Conservation (phyloP, 2,113 vertebrate genomes). For the Anoura caudifer region DNA sequence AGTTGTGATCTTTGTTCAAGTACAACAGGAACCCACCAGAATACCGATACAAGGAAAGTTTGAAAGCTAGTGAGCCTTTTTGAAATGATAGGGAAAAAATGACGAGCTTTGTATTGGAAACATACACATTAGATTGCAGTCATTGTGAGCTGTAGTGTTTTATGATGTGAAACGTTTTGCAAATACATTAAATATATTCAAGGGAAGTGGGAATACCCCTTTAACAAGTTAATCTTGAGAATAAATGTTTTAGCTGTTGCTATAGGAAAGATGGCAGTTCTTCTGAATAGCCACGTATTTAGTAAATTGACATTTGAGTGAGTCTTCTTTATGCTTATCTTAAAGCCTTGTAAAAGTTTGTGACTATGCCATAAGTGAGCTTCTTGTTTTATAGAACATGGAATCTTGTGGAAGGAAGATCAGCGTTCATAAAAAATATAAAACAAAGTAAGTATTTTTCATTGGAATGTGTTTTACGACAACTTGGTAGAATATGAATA, state of each 20-base stretch:
- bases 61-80: not conserved
- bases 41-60: not conserved
- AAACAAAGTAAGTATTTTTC: constrained; percentile 91
- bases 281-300: not conserved
- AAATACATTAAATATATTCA: not conserved
- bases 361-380: not conserved
- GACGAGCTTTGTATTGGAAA: not conserved
- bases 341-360: not conserved
- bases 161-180: not conserved
- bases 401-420: constrained; percentile 95
- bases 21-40: not conserved
- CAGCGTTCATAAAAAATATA: constrained; percentile 97
- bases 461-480: not conserved
- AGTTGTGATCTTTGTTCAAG: not conserved
- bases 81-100: not conserved
- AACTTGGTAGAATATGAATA: not conserved
- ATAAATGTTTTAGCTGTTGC: not conserved
- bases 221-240: not conserved
- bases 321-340: not conserved
- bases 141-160: not conserved
- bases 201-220: not conserved
- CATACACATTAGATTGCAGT: too few relatives aligned
- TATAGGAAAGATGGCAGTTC: not conserved
- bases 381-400: constrained; percentile 89
- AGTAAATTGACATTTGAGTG: not conserved